Conservation (phyloP, 1,140 invertebrate genomes). For the Zaprionus gabonicus region DNA sequence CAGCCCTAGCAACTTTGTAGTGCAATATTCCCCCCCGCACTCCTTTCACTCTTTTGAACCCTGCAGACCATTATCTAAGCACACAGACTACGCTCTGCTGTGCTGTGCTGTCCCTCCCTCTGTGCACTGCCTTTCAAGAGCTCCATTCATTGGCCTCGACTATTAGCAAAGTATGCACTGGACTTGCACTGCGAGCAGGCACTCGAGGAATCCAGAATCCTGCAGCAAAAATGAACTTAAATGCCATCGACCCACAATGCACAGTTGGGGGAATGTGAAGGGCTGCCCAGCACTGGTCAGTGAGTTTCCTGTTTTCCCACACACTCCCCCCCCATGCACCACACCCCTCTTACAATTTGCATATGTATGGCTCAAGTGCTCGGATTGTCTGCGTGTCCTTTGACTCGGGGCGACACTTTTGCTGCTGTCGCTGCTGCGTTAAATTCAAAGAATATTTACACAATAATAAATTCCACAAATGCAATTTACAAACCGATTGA, state of each 20-base stretch:
- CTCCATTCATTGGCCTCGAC: conserved; percentile 20
- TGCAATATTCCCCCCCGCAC: not conserved
- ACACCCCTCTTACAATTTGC: conserved; percentile 29
- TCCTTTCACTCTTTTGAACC: conserved; percentile 3
- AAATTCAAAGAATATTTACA: not conserved
- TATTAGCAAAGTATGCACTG: conserved; percentile 24
- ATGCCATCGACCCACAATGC: conserved; percentile 52
- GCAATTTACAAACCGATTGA: conserved; percentile 13
- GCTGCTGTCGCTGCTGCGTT: not conserved
- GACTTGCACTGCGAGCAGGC: conserved; percentile 3
- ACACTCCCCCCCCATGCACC: not conserved
- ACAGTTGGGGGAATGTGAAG: conserved; percentile 11
- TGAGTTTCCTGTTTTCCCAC: not conserved
- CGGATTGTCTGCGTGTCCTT: conserved; percentile 18
- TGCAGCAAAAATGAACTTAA: conserved; percentile 49
- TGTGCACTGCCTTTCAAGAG: not conserved
- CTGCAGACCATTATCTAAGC: conserved; percentile 40
- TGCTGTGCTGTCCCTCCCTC: not conserved
- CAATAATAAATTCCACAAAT: conserved; percentile 24
- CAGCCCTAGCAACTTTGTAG: not conserved
- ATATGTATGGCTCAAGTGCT: conserved; percentile 37
- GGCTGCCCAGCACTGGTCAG: conserved; percentile 22
- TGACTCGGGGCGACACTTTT: conserved; percentile 33
- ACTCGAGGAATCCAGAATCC: conserved; percentile 20
- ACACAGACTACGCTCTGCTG: conserved; percentile 26